Conservation (phyloP, 2,113 vertebrate species). For the Eretmochelys imbricata region DNA sequence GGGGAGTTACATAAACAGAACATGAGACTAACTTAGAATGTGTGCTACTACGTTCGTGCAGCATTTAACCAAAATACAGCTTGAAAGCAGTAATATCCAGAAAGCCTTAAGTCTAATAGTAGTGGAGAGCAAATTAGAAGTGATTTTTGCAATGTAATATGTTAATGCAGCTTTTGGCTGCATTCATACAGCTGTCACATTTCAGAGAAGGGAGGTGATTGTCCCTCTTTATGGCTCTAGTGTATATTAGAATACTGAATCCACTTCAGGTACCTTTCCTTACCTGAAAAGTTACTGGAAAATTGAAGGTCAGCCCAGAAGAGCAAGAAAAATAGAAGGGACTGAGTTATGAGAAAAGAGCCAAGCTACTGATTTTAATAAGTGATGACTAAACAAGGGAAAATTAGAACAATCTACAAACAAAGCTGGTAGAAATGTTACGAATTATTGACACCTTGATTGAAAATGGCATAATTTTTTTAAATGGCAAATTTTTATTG, state of each 20-base stretch:
- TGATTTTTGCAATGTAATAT: background rate
- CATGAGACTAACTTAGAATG: background rate
- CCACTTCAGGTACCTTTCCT: background rate
- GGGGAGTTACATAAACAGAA: background rate
- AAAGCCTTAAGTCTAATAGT: background rate
- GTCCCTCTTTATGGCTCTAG: background rate
- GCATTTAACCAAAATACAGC: background rate
- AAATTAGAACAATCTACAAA: background rate
- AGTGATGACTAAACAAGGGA: background rate
- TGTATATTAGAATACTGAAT: background rate
- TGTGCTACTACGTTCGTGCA: background rate
- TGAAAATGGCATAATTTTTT: background rate
- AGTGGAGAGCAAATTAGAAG: background rate
- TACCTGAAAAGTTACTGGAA: background rate
- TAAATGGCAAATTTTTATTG: background rate
- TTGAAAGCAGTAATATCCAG: background rate
- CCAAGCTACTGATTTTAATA: background rate
- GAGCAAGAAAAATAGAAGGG: background rate
- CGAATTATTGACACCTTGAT: background rate
- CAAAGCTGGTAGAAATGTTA: background rate
- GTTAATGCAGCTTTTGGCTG: background rate
- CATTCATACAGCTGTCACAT: background rate
- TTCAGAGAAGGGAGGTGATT: background rate
- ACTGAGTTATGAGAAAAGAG: background rate
- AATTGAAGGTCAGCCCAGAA: background rate